These are phyloP conservation scores for Eupithecia exiguata DNA, from an alignment of 2,888 invertebrate genomes.

Conservation along the genomic window DNA sequence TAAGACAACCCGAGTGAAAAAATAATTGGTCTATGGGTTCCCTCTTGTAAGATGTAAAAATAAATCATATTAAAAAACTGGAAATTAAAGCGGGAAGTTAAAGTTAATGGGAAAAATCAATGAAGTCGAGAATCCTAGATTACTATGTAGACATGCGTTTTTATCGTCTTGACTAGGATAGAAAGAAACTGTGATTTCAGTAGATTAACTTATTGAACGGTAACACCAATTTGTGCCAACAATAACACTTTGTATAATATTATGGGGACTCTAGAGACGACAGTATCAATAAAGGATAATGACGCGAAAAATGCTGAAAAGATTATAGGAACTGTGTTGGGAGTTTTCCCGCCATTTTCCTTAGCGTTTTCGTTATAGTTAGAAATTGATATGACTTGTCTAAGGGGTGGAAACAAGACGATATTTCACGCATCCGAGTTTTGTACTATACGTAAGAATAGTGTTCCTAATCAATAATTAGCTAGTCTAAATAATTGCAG, in stretches of 20 bases:
- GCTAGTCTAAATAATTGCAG: slow-evolving; percentile 34
- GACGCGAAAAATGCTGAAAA: slow-evolving; percentile 28
- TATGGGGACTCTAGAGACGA: slow-evolving; percentile 6
- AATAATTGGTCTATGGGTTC: not conserved
- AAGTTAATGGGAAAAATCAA: not conserved
- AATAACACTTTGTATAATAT: slow-evolving; percentile 39
- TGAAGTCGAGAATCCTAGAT: not conserved
- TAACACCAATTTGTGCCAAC: slow-evolving; percentile 75
- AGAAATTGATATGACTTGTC: slow-evolving; percentile 14
- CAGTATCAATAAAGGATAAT: slow-evolving; percentile 32
- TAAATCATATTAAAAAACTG: not conserved
- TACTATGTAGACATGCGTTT: slow-evolving; percentile 14
- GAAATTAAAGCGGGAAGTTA: slow-evolving; percentile 1
- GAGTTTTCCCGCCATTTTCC: not conserved
- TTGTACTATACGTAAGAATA: slow-evolving; percentile 31
- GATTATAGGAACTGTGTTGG: slow-evolving; percentile 7
- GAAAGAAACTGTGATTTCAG: slow-evolving; percentile 60
- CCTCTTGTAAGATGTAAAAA: not conserved
- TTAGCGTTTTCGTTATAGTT: slow-evolving; percentile 8
- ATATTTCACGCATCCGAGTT: slow-evolving; percentile 42
- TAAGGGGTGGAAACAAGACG: slow-evolving; percentile 41
- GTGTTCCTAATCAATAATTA: slow-evolving; percentile 38
- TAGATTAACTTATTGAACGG: slow-evolving; percentile 57
- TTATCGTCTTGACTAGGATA: slow-evolving; percentile 52
- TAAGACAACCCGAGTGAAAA: not conserved